Conservation (phyloP, 2,797 vertebrate genomes). For the Gobio occitaniae region DNA sequence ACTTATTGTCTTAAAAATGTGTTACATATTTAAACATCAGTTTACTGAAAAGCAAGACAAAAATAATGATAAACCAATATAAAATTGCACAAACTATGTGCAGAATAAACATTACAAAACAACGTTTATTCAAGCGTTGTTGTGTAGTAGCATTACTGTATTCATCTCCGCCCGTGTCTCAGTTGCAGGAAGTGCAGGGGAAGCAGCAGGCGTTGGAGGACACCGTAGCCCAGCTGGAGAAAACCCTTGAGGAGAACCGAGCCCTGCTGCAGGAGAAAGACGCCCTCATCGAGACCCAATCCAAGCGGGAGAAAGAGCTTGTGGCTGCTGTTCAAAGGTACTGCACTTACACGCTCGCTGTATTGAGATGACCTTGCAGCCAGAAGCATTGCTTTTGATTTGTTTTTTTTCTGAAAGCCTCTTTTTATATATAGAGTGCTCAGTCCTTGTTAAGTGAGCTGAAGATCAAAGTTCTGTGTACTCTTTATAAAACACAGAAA, state of each 20-base stretch:
- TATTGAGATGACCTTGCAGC: not conserved
- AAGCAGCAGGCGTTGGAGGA: slow-evolving; percentile 79
- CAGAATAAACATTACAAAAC: not conserved
- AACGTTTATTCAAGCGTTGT: not conserved
- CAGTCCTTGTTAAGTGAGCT: not conserved
- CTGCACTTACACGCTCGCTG: not conserved
- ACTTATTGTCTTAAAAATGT: not conserved
- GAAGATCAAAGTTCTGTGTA: slow-evolving; percentile 1
- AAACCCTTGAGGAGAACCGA: slow-evolving; percentile 78
- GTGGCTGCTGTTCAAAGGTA: slow-evolving; percentile 92
- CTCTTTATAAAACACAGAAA: slow-evolving; percentile 5
- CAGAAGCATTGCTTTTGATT: slow-evolving; percentile 20
- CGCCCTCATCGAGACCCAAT: slow-evolving; percentile 82
- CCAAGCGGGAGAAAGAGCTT: slow-evolving; percentile 89
- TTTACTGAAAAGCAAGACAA: not conserved
- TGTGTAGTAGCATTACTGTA: not conserved
- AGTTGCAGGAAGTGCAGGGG: slow-evolving; percentile 79
- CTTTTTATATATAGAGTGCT: not conserved
- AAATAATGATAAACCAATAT: not conserved
- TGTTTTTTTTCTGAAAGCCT: not conserved
- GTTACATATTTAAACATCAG: not conserved
- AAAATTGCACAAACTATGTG: not conserved
- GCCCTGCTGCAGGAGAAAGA: slow-evolving; percentile 81
- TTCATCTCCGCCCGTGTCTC: slow-evolving; percentile 22
- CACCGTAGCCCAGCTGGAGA: slow-evolving; percentile 81